These are phyloP conservation scores for Adineta ricciae DNA, from an alignment of 2,888 invertebrate species.

Conservation along the genomic window DNA sequence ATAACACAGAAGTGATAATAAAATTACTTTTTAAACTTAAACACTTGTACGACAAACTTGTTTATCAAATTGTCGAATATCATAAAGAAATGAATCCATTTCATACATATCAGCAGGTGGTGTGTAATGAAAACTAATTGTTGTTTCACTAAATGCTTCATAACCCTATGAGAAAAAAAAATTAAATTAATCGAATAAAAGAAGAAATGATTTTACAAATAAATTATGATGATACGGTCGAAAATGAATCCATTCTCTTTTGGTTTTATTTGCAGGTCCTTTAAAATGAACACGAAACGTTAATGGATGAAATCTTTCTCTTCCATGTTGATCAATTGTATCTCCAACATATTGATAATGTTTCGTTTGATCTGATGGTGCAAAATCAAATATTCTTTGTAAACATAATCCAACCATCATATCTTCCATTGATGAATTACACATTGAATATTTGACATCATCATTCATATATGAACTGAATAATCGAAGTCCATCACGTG, in stretches of 20 bases:
- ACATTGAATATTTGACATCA: neutral
- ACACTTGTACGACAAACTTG: neutral
- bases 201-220: neutral
- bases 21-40: no score
- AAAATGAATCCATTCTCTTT: neutral
- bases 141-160: conserved; percentile 12
- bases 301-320: conserved; percentile 33
- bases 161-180: neutral
- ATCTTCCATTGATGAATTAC: conserved; percentile 27
- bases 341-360: neutral
- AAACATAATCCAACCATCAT: conserved; percentile 28
- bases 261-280: neutral
- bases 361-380: neutral
- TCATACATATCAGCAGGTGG: neutral
- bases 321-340: conserved; percentile 25
- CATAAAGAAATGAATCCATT: neutral
- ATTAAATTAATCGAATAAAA: neutral
- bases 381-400: neutral
- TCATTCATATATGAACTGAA: conserved; percentile 18
- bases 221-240: neutral
- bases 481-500: conserved; percentile 5
- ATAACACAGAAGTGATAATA: no score
- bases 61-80: neutral
- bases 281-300: conserved; percentile 20
- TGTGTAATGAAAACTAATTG: conserved; percentile 16